Evolutionary conservation across 2,113 vertebrate species (phyloP).

Genomic region (Hemichromis elongatus): DNA sequence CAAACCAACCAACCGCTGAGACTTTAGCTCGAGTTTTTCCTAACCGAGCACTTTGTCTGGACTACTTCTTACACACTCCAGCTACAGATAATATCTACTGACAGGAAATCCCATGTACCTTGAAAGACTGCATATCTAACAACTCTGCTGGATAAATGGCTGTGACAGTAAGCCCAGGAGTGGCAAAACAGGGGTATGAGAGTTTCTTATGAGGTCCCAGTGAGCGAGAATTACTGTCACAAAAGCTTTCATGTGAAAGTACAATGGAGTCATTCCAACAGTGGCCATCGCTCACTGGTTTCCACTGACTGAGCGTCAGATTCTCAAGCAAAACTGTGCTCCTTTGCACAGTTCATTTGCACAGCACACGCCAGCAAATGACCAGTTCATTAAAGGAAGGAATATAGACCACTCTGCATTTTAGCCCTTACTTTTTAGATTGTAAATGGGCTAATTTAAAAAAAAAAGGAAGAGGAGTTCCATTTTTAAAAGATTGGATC

Average conservation of each 20-base stretch:
- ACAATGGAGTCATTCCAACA: conserved; percentile 43
- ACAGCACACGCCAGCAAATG: not conserved
- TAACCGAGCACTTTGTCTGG: not conserved
- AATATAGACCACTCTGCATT: not conserved
- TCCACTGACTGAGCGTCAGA: conserved; percentile 25
- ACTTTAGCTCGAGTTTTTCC: not conserved
- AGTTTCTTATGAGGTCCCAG: conserved; percentile 56
- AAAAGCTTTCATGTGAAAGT: conserved; percentile 59
- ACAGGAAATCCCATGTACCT: conserved; percentile 60
- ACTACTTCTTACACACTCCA: not conserved
- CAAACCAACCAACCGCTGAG: not conserved
- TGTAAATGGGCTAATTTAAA: not conserved
- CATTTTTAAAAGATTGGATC: conserved; percentile 33
- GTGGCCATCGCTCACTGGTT: conserved; percentile 26
- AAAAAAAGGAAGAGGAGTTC: not conserved
- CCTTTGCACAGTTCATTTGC: not conserved
- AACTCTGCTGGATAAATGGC: conserved; percentile 41
- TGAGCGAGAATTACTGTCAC: conserved; percentile 55
- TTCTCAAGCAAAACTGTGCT: conserved; percentile 10
- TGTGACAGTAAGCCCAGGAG: conserved; percentile 57
- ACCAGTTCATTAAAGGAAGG: conserved; percentile 14
- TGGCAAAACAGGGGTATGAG: conserved; percentile 53
- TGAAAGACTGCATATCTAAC: conserved; percentile 47
- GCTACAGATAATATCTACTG: conserved; percentile 24
- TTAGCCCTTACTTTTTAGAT: not conserved